Conservation (phyloP, 2,888 invertebrate genomes). For the Toxonevra muliebris region DNA sequence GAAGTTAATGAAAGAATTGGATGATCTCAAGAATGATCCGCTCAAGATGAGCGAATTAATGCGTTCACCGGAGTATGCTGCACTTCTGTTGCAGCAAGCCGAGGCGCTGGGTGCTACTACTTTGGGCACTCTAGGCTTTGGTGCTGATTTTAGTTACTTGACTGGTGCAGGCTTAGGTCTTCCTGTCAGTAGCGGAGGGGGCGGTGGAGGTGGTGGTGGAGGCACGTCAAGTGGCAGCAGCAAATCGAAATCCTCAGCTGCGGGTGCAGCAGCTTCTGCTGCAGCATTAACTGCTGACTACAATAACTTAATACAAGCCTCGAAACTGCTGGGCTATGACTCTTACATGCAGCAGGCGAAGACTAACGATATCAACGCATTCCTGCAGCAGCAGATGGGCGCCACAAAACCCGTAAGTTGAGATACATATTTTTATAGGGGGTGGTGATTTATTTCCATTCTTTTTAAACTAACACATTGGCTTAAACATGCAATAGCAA, state of each 20-base stretch:
- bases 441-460: conserved; percentile 18
- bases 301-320: conserved; percentile 62
- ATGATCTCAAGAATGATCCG: conserved; percentile 64
- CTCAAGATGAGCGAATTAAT: conserved; percentile 64
- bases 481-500: conserved; percentile 41
- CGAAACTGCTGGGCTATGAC: conserved; percentile 62
- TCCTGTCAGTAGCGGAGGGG: conserved; percentile 20
- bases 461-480: conserved; percentile 39
- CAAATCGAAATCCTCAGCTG: conserved; percentile 38
- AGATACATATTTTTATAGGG: conserved; percentile 40
- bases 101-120: conserved; percentile 64
- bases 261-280: conserved; percentile 52
- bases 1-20: conserved; percentile 63
- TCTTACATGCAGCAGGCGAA: conserved; percentile 62
- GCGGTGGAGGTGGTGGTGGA: conserved; percentile 23
- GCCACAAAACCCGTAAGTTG: conserved; percentile 38
- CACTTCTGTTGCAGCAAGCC: conserved; percentile 63
- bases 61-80: conserved; percentile 64
- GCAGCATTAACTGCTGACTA: conserved; percentile 59
- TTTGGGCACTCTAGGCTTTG: conserved; percentile 61
- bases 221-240: conserved; percentile 37
- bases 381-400: conserved; percentile 63
- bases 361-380: conserved; percentile 59
- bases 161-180: conserved; percentile 50
- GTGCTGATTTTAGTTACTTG: conserved; percentile 60